Base-by-base conservation (phyloP, 2,888 invertebrate genomes). In the Philopedon plagiatum region DNA sequence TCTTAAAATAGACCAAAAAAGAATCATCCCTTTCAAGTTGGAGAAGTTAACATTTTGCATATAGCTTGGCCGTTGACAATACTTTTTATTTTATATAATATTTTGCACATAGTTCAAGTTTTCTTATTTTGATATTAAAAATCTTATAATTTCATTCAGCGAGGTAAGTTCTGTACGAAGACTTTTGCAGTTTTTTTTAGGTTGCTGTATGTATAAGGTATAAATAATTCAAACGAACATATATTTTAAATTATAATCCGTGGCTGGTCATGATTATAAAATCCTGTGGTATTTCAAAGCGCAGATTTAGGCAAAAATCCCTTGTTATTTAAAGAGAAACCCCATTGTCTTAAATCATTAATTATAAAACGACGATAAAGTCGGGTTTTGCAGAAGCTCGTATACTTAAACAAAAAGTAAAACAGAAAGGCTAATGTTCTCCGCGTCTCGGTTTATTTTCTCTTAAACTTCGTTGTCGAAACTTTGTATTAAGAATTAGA, bases 401-500 rank as follows among this genome's bases (percentile, higher is more conserved):
- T 51, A 29, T 29, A 51, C 51, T 51, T 49, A 39, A 66, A 19
- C 44, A 54, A 58, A 57, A 66, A 66, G 44, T 58, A 37, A 58
- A 66, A 66, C 57, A 58, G 37, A 66, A 66, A 44, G 15, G 41
- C 34, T 44, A 57, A 58, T 46, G 57, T 44, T 44, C 57, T 44
- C 32, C 57, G 13, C 18, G 39, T 32, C 44, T 29, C 37, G 34
- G 49, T 56, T 37, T 54, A 65, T 66, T 66, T 58, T 58, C 58
- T 58, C 44, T 13, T 57, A 66, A 66, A 66, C 41, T 58, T 66
- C 44, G 32, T 18, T 62, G 62, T 46, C 32, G 44, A 46, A 44
- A 44, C 44, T 62, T 62, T 44, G 46, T 62, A 44, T 62, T 46
- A 62, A 18, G 62, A 44, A 62, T 62, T 62, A 62, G 51, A 46